These are phyloP conservation scores for Bilobella aurantiaca DNA, from an alignment of 1,140 invertebrate species.

Conservation along the genomic window DNA sequence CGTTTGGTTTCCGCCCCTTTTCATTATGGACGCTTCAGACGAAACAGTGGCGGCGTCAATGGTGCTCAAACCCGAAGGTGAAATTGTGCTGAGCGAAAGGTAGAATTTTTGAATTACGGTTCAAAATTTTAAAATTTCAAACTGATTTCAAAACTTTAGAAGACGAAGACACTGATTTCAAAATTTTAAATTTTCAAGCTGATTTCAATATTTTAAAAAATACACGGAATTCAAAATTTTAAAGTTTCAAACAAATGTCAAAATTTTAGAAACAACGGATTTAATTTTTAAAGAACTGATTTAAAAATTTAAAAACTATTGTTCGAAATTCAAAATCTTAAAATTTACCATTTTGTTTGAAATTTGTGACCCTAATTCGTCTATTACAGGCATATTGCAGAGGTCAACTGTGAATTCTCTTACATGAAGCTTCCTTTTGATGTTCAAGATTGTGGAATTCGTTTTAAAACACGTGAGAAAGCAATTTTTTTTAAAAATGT, in stretches of 20 bases:
- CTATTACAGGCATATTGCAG: not conserved
- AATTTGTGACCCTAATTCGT: not conserved
- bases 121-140: too few species aligned
- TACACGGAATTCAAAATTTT: too few species aligned
- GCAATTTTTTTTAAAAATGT: not conserved
- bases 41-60: not conserved
- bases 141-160: not conserved
- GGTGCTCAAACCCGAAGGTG: not conserved
- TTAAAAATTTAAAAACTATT: conserved; percentile 1
- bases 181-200: too few species aligned
- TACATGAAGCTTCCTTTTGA: not conserved
- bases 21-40: not conserved
- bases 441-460: not conserved
- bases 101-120: not conserved
- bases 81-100: not conserved
- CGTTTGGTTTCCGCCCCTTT: conserved; percentile 35
- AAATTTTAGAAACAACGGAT: too few species aligned
- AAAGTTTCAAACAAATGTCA: not conserved
- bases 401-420: not conserved
- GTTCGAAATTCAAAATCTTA: too few species aligned
- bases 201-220: too few species aligned
- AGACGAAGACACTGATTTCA: not conserved
- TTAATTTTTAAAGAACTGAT: not conserved
- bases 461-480: not conserved
- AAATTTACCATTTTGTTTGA: not conserved